phyloP scores from a whole-genome alignment of 2,797 vertebrate species.

The Ambastaia sidthimunki region DNA sequence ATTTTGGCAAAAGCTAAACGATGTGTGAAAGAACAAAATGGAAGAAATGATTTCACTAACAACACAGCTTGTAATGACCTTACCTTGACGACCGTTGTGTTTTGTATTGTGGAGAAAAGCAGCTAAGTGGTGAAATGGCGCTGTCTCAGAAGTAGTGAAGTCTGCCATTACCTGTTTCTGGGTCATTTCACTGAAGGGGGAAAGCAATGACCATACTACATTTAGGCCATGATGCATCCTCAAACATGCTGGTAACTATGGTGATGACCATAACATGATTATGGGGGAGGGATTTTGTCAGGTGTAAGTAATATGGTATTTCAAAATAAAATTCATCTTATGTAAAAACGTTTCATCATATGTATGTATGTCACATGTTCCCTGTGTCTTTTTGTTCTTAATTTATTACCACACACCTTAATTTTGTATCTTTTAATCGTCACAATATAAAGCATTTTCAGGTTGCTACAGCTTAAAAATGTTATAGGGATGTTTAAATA shows the following conservation, averaged over 20 bases:
- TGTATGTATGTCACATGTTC: no score
- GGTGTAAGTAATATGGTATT: constrained; percentile 47
- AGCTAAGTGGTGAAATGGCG: constrained; percentile 17
- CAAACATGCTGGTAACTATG: constrained; percentile 60
- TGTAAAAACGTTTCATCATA: no score
- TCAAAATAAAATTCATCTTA: constrained; percentile 1
- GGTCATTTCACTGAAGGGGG: constrained; percentile 37
- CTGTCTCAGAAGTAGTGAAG: constrained; percentile 21
- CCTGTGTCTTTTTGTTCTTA: no score
- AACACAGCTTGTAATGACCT: constrained; percentile 32
- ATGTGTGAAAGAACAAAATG: neutral
- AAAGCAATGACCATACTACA: constrained; percentile 33
- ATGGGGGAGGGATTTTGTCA: constrained; percentile 54
- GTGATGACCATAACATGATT: constrained; percentile 58
- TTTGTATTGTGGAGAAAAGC: constrained; percentile 11
- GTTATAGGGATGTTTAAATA: no score
- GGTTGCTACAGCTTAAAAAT: no score
- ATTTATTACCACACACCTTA: no score
- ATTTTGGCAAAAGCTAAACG: neutral
- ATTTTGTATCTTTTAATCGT: no score
- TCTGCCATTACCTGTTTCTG: constrained; percentile 51
- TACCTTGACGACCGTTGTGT: constrained; percentile 44
- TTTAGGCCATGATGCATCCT: constrained; percentile 36
- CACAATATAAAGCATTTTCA: no score
- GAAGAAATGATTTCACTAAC: constrained; percentile 4